Evolutionary conservation across 92 coral and sea anemone genomes (phyloP).

Genomic region (Umimayanthus kanabou): DNA sequence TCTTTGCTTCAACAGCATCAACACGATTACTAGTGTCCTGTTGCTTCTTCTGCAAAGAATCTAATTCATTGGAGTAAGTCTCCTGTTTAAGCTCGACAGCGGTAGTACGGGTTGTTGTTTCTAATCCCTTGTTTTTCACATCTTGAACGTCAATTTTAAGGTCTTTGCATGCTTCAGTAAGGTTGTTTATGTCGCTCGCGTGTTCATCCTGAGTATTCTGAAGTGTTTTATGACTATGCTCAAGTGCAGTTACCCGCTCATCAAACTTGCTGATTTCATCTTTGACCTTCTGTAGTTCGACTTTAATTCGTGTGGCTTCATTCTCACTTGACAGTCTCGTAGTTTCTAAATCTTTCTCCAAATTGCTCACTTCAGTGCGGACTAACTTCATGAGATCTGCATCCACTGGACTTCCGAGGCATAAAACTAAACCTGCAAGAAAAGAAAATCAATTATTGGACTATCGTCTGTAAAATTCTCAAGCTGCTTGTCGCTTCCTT

Average conservation of each 20-base stretch:
- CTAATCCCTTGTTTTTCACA: neutral
- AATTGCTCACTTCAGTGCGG: slow-evolving; percentile 53
- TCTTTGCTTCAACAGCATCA: slow-evolving; percentile 34
- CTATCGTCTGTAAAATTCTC: too few relatives aligned
- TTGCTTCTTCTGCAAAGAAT: slow-evolving; percentile 3
- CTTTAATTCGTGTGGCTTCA: slow-evolving; percentile 59
- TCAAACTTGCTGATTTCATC: slow-evolving; percentile 48
- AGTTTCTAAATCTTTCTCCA: slow-evolving; percentile 41
- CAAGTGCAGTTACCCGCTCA: slow-evolving; percentile 32
- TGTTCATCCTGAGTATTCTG: slow-evolving; percentile 31
- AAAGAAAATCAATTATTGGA: too few relatives aligned
- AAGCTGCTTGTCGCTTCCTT: too few relatives aligned
- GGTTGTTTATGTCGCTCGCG: slow-evolving; percentile 3
- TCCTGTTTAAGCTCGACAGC: slow-evolving; percentile 27
- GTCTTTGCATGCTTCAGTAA: neutral
- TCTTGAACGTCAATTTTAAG: slow-evolving; percentile 23
- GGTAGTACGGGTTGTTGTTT: neutral
- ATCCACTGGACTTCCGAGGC: slow-evolving; percentile 82
- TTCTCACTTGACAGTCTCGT: slow-evolving; percentile 41
- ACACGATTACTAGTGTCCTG: slow-evolving; percentile 25
- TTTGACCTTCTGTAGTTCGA: slow-evolving; percentile 47
- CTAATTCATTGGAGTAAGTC: neutral
- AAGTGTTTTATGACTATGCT: neutral
- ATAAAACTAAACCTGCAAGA: slow-evolving; percentile 67
- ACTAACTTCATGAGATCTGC: slow-evolving; percentile 70